These are phyloP conservation scores for Tillus elongatus DNA, from an alignment of 2,888 invertebrate genomes.

Conservation along the genomic window DNA sequence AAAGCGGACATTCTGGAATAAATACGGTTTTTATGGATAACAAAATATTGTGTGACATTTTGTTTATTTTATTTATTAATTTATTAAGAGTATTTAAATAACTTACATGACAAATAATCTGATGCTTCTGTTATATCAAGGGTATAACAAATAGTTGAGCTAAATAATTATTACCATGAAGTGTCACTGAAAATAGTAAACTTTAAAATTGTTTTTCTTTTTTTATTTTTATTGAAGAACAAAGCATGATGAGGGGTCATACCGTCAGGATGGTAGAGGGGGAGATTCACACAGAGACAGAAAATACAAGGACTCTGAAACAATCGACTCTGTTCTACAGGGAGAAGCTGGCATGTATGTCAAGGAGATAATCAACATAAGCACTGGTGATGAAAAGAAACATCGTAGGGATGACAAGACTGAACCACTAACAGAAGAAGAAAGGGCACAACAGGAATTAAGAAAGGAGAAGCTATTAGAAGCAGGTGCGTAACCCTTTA, in stretches of 20 bases:
- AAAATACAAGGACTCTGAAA: slow-evolving; percentile 25
- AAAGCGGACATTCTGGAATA: too few relatives aligned
- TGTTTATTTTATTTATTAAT: too few relatives aligned
- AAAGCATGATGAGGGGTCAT: slow-evolving; percentile 46
- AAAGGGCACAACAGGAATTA: slow-evolving; percentile 43
- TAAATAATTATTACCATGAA: too few relatives aligned
- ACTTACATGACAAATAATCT: too few relatives aligned
- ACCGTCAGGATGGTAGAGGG: slow-evolving; percentile 8
- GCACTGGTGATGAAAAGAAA: slow-evolving; percentile 32
- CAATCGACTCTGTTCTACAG: slow-evolving; percentile 32
- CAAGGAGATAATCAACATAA: slow-evolving; percentile 41
- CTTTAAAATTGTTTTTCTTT: too few relatives aligned
- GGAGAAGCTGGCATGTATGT: slow-evolving; percentile 41
- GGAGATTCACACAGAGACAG: slow-evolving; percentile 26
- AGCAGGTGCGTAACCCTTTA: slow-evolving; percentile 49
- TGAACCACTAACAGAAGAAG: slow-evolving; percentile 43
- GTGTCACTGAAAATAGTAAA: too few relatives aligned
- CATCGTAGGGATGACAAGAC: slow-evolving; percentile 30
- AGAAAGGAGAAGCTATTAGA: slow-evolving; percentile 60
- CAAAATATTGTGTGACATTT: too few relatives aligned
- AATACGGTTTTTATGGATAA: too few relatives aligned
- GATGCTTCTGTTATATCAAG: too few relatives aligned
- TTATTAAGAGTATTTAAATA: too few relatives aligned
- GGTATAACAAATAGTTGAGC: too few relatives aligned
- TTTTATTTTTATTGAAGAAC: too few relatives aligned